Base-by-base conservation (phyloP, 2,888 invertebrate genomes). In the Bhutanitis thaidina region DNA sequence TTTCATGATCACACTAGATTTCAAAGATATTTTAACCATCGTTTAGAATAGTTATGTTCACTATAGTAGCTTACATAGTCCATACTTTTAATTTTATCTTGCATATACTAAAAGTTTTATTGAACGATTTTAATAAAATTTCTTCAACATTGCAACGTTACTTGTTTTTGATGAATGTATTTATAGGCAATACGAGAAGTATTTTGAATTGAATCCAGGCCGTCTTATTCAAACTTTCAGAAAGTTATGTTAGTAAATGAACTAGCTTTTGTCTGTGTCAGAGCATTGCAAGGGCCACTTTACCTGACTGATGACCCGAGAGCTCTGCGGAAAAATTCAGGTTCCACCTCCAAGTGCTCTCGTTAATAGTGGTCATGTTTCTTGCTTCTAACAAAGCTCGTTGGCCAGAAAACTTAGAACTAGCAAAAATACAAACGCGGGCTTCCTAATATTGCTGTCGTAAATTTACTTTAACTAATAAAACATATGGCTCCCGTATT, bases 301-400 rank as follows among this genome's bases (percentile, higher is more conserved):
- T 47, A 54, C 37, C 53, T 63, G 59, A 63, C 58, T 60, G 61
- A 63, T 63, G 62, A 54, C 56, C 56, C 49, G 27, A 49, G 57
- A 54, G 49, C 35, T 47, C 49, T 53, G 54, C 53, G 52, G 56
- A 55, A 59, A 57, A 53, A 43, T 54, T 53, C 53, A 53, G 50
- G 52, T 56, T 34, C 38, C 52, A 48, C 48, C 49, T 51, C 38
- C 37, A 15, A 47, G 49, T 47, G 47, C 43, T 47, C 35, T 40
- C 29, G 12, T 38, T 54, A 53, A 55, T 48, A 54, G 43, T 52
- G 50, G 51, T 46, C 39, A 52, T 56, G 53, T 49, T 58, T 57
- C 52, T 47, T 52, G 16, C 49, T 44, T 30, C 49, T 16, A 20
- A 38, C 34, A 43, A 52, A 47, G 37, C 25, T 16, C 30, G 41